These are phyloP conservation scores for Ischnura elegans DNA, from an alignment of 2,888 invertebrate genomes.

Conservation along the genomic window DNA sequence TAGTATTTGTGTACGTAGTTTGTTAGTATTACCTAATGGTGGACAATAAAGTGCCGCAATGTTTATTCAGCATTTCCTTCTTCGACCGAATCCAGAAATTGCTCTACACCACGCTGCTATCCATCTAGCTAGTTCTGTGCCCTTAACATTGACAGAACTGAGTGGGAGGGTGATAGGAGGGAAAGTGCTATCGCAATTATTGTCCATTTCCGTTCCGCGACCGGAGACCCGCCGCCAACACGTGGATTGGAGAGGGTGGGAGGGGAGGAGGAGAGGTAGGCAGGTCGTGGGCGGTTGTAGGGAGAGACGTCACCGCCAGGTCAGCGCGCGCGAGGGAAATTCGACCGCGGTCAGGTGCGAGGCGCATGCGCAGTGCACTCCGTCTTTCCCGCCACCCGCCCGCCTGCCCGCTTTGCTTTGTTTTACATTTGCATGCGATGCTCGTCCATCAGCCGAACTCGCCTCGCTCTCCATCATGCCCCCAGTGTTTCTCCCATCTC, in stretches of 20 bases:
- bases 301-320: neutral
- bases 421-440: slow-evolving; percentile 45
- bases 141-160: slow-evolving; percentile 53
- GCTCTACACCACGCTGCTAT: neutral
- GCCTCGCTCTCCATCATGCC: slow-evolving; percentile 14
- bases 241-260: slow-evolving; percentile 3
- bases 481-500: slow-evolving; percentile 36
- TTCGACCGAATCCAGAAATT: neutral
- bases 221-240: slow-evolving; percentile 26
- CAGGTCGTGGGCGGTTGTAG: neutral
- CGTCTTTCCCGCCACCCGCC: neutral
- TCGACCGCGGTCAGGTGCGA: slow-evolving; percentile 43
- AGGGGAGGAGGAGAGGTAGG: neutral
- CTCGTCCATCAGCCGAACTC: slow-evolving; percentile 47
- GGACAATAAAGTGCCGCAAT: too few species aligned
- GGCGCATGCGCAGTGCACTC: slow-evolving; percentile 41
- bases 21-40: too few species aligned
- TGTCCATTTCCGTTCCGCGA: slow-evolving; percentile 40
- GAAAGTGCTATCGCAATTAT: slow-evolving; percentile 46
- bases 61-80: neutral
- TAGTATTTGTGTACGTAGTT: too few species aligned
- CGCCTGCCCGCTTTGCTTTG: neutral
- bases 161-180: neutral
- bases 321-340: slow-evolving; percentile 52
- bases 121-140: neutral